phyloP scores from a whole-genome alignment of 2,888 invertebrate species.

The Platerodrilus igneus region DNA sequence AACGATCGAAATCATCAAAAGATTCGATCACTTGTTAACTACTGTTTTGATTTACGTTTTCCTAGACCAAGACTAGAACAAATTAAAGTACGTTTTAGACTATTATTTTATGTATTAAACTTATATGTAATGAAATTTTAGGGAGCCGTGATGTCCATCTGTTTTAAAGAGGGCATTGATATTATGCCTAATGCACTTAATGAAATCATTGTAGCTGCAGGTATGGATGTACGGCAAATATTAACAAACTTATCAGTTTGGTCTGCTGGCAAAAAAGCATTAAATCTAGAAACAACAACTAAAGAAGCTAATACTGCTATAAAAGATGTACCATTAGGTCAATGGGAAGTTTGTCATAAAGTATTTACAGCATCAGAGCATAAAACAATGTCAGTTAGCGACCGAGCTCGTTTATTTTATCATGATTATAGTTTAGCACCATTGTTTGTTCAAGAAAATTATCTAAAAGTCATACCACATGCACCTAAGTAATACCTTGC shows the following conservation, averaged over 20 bases:
- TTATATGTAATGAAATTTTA: conserved; percentile 48
- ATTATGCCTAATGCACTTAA: conserved; percentile 70
- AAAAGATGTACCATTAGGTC: conserved; percentile 86
- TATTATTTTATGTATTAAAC: no score
- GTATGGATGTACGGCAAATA: conserved; percentile 91
- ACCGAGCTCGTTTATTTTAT: conserved; percentile 90
- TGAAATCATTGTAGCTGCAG: conserved; percentile 80
- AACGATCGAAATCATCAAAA: conserved; percentile 93
- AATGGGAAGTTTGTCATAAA: conserved; percentile 88
- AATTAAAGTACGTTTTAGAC: conserved; percentile 76
- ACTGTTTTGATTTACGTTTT: conserved; percentile 91
- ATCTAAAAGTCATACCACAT: conserved; percentile 73
- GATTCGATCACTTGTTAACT: conserved; percentile 86
- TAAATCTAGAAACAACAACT: conserved; percentile 52
- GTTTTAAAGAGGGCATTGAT: conserved; percentile 85
- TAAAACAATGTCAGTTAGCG: conserved; percentile 69
- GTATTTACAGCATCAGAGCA: conserved; percentile 81
- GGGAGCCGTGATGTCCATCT: conserved; percentile 87
- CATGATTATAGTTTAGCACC: conserved; percentile 95
- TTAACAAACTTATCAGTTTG: conserved; percentile 85
- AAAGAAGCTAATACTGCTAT: conserved; percentile 58
- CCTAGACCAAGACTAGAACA: conserved; percentile 81
- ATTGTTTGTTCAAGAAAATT: conserved; percentile 97
- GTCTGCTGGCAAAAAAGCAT: conserved; percentile 55
- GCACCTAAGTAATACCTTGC: conserved; percentile 69